These are phyloP conservation scores for Cheilosia variabilis DNA, from an alignment of 2,888 invertebrate species.

Conservation along the genomic window DNA sequence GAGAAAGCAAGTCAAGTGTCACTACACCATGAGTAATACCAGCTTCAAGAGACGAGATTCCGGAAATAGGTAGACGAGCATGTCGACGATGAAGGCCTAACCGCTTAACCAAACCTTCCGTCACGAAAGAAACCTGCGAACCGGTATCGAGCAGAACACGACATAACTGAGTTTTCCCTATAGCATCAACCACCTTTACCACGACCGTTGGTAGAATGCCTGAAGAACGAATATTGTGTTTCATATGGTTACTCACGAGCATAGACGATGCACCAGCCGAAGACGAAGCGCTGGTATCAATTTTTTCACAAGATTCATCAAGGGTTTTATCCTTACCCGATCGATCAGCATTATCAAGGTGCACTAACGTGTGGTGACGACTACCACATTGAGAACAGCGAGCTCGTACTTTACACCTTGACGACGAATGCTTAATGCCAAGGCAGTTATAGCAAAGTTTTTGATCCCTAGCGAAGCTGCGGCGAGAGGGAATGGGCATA, in stretches of 20 bases:
- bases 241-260: background rate
- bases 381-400: too few species aligned
- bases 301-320: background rate
- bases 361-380: too few species aligned
- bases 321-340: too few species aligned
- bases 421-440: too few species aligned
- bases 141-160: background rate
- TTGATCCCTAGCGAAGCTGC: too few species aligned
- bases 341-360: too few species aligned
- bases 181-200: background rate
- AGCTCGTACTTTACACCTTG: background rate
- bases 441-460: too few species aligned
- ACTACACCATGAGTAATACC: background rate
- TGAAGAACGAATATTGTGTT: background rate
- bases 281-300: background rate
- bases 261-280: background rate
- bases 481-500: too few species aligned
- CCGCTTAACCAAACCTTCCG: background rate
- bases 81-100: background rate
- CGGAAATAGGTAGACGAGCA: background rate
- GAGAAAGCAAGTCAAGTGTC: background rate
- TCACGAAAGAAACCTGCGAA: conserved; percentile 1
- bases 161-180: background rate
- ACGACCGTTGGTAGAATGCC: background rate
- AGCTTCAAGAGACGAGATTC: background rate